These are phyloP conservation scores for Rhadinocentrus ornatus DNA, from an alignment of 2,797 vertebrate genomes.

Conservation along the genomic window DNA sequence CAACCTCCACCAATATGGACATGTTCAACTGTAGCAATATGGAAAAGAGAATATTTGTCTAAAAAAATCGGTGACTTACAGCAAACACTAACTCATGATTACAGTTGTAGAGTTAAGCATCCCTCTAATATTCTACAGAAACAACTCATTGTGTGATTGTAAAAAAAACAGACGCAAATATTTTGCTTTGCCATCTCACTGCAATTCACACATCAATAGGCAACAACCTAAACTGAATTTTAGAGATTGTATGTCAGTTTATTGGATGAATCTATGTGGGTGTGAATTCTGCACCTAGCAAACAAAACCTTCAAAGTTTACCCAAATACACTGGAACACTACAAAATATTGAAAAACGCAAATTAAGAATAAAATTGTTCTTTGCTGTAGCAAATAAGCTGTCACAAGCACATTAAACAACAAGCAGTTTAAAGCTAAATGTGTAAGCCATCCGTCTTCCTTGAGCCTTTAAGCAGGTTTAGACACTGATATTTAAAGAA, in stretches of 20 bases:
- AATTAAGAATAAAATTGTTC: background rate
- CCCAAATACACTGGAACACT: background rate
- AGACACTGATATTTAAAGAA: background rate
- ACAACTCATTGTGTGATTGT: background rate
- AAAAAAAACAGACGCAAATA: background rate
- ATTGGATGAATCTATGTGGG: background rate
- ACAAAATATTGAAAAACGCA: background rate
- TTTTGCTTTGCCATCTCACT: background rate
- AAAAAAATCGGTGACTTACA: background rate
- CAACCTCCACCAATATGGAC: background rate
- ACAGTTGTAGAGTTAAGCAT: background rate
- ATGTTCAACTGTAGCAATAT: background rate
- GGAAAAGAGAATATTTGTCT: constrained; percentile 1
- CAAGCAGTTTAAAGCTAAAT: background rate
- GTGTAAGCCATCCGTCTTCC: background rate
- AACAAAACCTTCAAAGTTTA: background rate
- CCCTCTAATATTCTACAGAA: background rate
- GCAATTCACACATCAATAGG: background rate
- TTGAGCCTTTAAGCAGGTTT: background rate
- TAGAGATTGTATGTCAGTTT: background rate
- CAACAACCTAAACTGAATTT: background rate
- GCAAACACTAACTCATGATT: background rate
- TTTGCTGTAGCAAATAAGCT: background rate
- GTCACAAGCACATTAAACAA: background rate
- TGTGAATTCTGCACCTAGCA: background rate